Conservation (phyloP, 2,113 vertebrate species). For the Sinocyclocheilus grahami region DNA sequence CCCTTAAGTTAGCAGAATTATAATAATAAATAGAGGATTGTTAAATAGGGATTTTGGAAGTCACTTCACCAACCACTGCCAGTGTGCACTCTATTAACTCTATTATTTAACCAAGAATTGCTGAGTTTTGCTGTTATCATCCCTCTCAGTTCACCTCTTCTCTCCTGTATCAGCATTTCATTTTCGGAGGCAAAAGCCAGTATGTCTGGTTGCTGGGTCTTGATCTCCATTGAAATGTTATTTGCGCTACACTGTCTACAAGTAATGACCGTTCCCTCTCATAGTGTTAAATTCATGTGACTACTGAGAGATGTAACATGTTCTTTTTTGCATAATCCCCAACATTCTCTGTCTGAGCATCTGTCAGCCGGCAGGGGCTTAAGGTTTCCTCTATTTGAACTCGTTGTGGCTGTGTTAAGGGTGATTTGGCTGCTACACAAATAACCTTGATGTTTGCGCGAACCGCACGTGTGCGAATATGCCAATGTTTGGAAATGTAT, state of each 20-base stretch:
- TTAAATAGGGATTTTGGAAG: background rate
- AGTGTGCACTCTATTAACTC: background rate
- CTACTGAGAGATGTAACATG: constrained; percentile 41
- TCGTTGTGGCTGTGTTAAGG: constrained; percentile 8
- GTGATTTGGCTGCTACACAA: constrained; percentile 26
- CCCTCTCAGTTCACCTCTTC: background rate
- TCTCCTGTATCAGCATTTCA: background rate
- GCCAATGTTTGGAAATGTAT: background rate
- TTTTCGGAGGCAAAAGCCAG: background rate
- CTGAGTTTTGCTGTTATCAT: background rate
- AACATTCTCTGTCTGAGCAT: constrained; percentile 50
- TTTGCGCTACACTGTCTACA: background rate
- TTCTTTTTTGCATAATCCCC: constrained; percentile 41
- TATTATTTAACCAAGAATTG: background rate
- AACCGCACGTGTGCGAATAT: background rate
- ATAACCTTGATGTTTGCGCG: constrained; percentile 26
- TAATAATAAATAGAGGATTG: background rate
- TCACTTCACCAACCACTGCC: background rate
- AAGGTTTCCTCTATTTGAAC: constrained; percentile 29
- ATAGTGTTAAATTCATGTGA: constrained; percentile 40
- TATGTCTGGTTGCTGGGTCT: background rate
- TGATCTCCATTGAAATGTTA: background rate
- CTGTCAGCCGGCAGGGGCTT: constrained; percentile 45
- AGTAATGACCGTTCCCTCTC: background rate
- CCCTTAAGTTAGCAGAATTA: background rate